Percentiles rank a stretch among this genome's conserved stretches.
These are phyloP conservation scores for Chymomyza procnemis DNA, from an alignment of 2,888 invertebrate genomes.

Conservation along the genomic window DNA sequence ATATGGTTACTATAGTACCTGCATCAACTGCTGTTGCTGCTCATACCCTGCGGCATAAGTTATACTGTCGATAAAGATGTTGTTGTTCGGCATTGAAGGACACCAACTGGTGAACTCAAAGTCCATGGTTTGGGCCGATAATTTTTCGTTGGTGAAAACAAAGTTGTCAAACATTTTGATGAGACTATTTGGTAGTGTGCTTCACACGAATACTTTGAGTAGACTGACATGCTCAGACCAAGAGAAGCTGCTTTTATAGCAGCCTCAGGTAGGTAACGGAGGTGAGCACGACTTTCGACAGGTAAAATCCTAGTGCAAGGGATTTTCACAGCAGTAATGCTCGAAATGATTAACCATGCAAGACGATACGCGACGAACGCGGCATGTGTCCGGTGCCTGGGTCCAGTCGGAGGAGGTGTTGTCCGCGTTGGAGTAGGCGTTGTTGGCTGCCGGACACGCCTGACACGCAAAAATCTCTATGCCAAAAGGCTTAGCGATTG, in stretches of 20 bases:
- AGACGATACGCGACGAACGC: constrained; percentile 12
- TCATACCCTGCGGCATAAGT: constrained; percentile 20
- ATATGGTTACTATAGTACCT: background rate
- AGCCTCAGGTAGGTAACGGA: constrained; percentile 3
- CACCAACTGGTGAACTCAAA: constrained; percentile 59
- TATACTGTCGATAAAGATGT: constrained; percentile 36
- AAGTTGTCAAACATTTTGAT: constrained; percentile 59
- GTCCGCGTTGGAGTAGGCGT: constrained; percentile 45
- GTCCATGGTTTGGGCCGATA: constrained; percentile 64
- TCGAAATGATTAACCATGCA: background rate
- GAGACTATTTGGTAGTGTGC: background rate
- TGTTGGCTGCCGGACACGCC: constrained; percentile 32
- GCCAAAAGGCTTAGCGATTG: constrained; percentile 27
- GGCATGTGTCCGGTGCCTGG: background rate
- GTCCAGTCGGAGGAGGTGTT: constrained; percentile 38
- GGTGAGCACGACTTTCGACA: background rate
- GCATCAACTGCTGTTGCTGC: constrained; percentile 17
- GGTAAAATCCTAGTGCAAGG: background rate
- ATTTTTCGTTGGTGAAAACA: constrained; percentile 52
- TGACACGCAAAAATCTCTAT: background rate
- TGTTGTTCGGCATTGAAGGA: constrained; percentile 4
- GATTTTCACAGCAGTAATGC: constrained; percentile 1
- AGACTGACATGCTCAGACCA: constrained; percentile 43
- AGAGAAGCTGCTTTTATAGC: constrained; percentile 43
- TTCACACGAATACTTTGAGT: constrained; percentile 38